Evolutionary conservation across 2,888 invertebrate species (phyloP), one percentile per base, ranked within the genome.

Genomic region (Chrysomela aeneicollis): DNA sequence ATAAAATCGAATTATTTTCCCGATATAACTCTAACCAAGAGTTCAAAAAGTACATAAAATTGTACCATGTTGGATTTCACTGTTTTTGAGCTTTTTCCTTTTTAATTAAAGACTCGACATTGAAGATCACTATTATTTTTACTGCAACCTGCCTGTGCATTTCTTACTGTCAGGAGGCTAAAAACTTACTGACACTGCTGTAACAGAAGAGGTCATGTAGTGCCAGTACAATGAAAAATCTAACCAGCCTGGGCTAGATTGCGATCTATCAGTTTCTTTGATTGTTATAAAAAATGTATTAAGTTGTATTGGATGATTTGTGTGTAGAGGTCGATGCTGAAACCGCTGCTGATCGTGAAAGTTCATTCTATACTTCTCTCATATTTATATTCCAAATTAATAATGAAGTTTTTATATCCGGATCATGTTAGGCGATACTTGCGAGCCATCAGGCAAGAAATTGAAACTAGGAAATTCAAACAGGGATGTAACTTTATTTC

Each of bases 401-500:
- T 42, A 15, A 42, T 42, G 42, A 3, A 42, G 1, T n/a, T 42
- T 42, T 15, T 42, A 42, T 18, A 49, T 49, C 12, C 49, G 8
- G 49, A 21, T 21, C n/a, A 42, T 42, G 42, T 15, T 42, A 42
- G n/a, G n/a, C 22, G 49, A 12, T 52, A 52, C 26, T 26, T 52
- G 52, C 30, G 26, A 26, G 52, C 15, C 52, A 52, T 52, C 6
- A 26, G 52, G 30, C 9, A 26, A 52, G 26, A 52, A 22, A 4
- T 52, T 52, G 49, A 49, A 49, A 4, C 49, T 49, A 17, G 49
- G 17, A 8, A 49, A 49, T 49, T 17, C 21, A 50, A 21, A 21
- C 19, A 50, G 50, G 50, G 50, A 12, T 50, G 50, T 19, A 50
- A 21, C 6, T n/a, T 50, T 4, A 50, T 49, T 49, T 42, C 42